Conservation (phyloP, 2,113 vertebrate species). For the Leucoraja erinaceus region DNA sequence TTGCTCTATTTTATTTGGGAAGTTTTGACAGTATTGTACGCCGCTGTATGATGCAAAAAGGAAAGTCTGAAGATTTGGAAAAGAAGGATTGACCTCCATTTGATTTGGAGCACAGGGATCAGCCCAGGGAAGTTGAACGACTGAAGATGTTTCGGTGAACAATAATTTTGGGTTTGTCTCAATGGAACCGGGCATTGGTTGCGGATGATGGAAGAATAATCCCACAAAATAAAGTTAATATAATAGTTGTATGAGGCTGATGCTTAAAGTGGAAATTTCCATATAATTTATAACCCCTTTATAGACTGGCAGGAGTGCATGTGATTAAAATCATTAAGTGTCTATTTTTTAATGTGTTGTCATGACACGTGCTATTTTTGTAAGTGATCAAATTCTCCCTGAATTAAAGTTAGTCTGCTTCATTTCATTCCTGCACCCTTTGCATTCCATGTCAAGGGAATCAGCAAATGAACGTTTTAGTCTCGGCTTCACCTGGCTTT, state of each 20-base stretch:
- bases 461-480: neutral
- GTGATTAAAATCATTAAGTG: neutral
- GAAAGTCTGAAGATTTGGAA: slow-evolving; percentile 67
- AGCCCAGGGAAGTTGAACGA: slow-evolving; percentile 2
- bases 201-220: neutral
- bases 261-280: slow-evolving; percentile 17
- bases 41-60: slow-evolving; percentile 90
- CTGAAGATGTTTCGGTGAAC: neutral
- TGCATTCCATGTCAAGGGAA: neutral
- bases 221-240: neutral
- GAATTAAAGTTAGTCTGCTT: neutral
- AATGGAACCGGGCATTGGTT: neutral
- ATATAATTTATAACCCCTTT: slow-evolving; percentile 4
- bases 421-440: neutral
- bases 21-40: slow-evolving; percentile 94
- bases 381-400: neutral
- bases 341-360: slow-evolving; percentile 23
- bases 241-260: neutral
- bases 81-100: slow-evolving; percentile 69
- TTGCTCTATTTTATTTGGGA: slow-evolving; percentile 87
- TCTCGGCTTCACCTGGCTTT: neutral
- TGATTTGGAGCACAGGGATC: neutral
- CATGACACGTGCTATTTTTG: slow-evolving; percentile 7
- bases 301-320: slow-evolving; percentile 8
- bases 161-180: neutral